Conservation (phyloP, 2,113 vertebrate genomes). For the Atrichornis clamosus region DNA sequence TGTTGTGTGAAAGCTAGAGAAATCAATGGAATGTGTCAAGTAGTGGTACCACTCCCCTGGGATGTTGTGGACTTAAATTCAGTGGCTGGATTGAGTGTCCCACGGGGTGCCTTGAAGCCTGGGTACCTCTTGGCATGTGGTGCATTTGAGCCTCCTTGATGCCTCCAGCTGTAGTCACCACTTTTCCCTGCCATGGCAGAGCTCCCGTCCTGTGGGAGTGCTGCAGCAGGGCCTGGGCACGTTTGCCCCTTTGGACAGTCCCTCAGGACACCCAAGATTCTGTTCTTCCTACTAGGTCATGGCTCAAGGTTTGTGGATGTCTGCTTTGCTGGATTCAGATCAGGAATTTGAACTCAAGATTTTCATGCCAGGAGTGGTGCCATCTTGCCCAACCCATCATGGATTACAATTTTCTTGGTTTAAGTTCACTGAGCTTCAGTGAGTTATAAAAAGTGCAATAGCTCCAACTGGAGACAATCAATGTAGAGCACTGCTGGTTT, state of each 20-base stretch:
- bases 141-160: not conserved
- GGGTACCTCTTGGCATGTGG: not conserved
- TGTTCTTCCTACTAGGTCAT: not conserved
- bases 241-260: not conserved
- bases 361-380: not conserved
- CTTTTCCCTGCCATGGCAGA: not conserved
- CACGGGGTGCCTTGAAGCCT: not conserved
- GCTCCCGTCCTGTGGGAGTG: rapidly evolving
- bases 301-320: not conserved
- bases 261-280: not conserved
- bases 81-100: not conserved
- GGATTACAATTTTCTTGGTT: not conserved
- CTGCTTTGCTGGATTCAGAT: not conserved
- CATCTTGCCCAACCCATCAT: not conserved
- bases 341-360: not conserved
- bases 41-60: not conserved
- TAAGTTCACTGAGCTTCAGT: not conserved
- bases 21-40: not conserved
- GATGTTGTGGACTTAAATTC: rapidly evolving
- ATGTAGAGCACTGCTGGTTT: rapidly evolving
- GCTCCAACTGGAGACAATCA: not conserved
- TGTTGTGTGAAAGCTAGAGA: not conserved
- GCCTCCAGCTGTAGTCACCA: rapidly evolving
- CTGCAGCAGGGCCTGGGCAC: not conserved
- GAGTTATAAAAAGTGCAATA: not conserved